Evolutionary conservation across 1,140 invertebrate species (phyloP).

Genomic region (Cotesia vestalis): DNA sequence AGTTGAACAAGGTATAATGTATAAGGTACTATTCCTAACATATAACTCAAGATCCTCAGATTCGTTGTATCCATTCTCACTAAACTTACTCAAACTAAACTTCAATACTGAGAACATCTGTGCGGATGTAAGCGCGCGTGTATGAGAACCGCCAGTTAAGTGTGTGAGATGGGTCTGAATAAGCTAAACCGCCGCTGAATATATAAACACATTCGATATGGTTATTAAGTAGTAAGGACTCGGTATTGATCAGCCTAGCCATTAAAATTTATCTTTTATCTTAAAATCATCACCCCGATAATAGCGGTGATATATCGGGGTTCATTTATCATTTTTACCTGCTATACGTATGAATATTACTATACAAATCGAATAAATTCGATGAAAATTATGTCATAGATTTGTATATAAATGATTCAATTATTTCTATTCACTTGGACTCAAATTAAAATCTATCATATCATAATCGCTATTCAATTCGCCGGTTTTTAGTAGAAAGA

Average conservation of each 20-base stretch:
- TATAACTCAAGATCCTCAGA: conserved; percentile 21
- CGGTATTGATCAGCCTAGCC: conserved; percentile 19
- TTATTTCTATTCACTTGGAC: too few species aligned
- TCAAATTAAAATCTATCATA: too few species aligned
- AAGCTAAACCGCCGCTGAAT: not conserved
- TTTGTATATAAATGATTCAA: too few species aligned
- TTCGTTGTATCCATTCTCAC: not conserved
- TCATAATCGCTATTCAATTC: too few species aligned
- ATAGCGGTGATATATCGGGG: too few species aligned
- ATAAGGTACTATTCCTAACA: too few species aligned
- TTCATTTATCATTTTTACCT: too few species aligned
- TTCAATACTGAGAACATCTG: not conserved
- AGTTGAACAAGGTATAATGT: not conserved
- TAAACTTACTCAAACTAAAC: not conserved
- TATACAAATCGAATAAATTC: too few species aligned
- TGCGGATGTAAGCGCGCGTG: not conserved
- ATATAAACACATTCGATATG: conserved; percentile 20
- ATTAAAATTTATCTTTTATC: not conserved
- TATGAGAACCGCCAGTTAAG: not conserved
- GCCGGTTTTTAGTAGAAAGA: too few species aligned
- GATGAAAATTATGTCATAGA: too few species aligned
- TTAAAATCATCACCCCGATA: not conserved
- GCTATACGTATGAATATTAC: too few species aligned
- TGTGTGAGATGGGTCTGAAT: not conserved
- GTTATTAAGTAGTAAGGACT: conserved; percentile 35